A percentile compares a stretch with the other conserved stretches of the same genome.
Evolutionary conservation across 2,797 vertebrate species (phyloP).

Genomic region (Choloepus didactylus): DNA sequence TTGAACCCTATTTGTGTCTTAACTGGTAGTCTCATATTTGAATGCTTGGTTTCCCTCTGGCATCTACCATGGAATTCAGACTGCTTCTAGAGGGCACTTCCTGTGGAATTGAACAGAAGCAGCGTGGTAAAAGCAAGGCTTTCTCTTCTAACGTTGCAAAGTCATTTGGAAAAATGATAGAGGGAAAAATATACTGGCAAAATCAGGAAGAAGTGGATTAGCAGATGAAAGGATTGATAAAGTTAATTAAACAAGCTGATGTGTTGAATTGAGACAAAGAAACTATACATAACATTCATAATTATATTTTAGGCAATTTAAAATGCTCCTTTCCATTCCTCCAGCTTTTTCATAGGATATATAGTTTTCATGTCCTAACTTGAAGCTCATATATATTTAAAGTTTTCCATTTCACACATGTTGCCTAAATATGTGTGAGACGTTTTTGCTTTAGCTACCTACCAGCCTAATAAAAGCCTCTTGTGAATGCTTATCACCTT

Average conservation of each 20-base stretch:
- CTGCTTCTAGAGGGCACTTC: neutral
- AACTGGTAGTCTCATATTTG: neutral
- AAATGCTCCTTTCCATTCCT: neutral
- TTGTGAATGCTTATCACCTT: slow-evolving; percentile 82
- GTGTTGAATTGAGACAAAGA: slow-evolving; percentile 30
- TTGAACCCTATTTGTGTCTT: slow-evolving; percentile 14
- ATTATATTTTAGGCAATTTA: slow-evolving; percentile 38
- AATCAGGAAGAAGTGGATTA: neutral
- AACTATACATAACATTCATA: slow-evolving; percentile 30
- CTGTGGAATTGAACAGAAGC: neutral
- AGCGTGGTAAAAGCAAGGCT: neutral
- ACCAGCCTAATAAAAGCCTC: slow-evolving; percentile 77
- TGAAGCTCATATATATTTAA: slow-evolving; percentile 57
- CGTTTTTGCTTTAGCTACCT: slow-evolving; percentile 77
- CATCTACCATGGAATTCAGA: neutral
- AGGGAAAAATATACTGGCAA: neutral
- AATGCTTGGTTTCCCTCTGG: slow-evolving; percentile 8
- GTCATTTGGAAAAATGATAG: neutral
- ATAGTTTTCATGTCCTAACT: slow-evolving; percentile 66
- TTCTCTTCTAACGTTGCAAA: slow-evolving; percentile 23
- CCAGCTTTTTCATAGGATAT: slow-evolving; percentile 19
- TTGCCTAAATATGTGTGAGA: slow-evolving; percentile 67
- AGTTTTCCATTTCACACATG: slow-evolving; percentile 72
- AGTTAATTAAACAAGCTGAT: slow-evolving; percentile 54
- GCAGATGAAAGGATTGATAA: neutral